Evolutionary conservation across 23 tunicate genomes (phyloP).

Genomic region (Pegea sp.): DNA sequence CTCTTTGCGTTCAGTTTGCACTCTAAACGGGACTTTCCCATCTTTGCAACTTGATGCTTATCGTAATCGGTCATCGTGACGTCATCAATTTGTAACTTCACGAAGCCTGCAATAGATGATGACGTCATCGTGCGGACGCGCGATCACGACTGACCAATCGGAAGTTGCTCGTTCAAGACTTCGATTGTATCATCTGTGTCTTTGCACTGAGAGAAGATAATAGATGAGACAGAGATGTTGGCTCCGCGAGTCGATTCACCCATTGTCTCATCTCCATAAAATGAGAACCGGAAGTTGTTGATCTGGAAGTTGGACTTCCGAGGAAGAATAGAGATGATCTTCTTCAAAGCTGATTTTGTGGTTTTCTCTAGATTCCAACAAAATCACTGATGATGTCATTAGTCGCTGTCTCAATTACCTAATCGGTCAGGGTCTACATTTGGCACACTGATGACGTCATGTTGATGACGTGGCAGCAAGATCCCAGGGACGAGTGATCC

Average conservation of each 20-base stretch:
- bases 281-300: slow-evolving; percentile 19
- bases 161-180: slow-evolving; percentile 22
- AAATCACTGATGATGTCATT: no score
- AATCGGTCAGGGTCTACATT: not conserved
- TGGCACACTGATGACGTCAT: no score
- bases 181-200: slow-evolving; percentile 25
- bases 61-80: slow-evolving; percentile 54
- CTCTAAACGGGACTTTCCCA: slow-evolving; percentile 54
- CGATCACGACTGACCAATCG: slow-evolving; percentile 15
- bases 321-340: slow-evolving; percentile 8
- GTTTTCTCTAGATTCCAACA: slow-evolving; percentile 2
- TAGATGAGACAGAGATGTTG: slow-evolving; percentile 18
- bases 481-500: slow-evolving; percentile 73
- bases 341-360: slow-evolving; percentile 1
- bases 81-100: slow-evolving; percentile 45
- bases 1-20: slow-evolving; percentile 44
- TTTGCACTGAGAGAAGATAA: slow-evolving; percentile 27
- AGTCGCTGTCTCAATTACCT: no score
- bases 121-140: not conserved
- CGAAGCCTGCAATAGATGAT: slow-evolving; percentile 19
- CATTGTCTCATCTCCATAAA: slow-evolving; percentile 66
- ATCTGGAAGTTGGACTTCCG: not conserved
- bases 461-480: slow-evolving; percentile 14
- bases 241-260: slow-evolving; percentile 57
- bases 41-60: slow-evolving; percentile 39